Evolutionary conservation across 2,888 invertebrate species (phyloP).

Genomic region (Glyphotaelius pellucidus): DNA sequence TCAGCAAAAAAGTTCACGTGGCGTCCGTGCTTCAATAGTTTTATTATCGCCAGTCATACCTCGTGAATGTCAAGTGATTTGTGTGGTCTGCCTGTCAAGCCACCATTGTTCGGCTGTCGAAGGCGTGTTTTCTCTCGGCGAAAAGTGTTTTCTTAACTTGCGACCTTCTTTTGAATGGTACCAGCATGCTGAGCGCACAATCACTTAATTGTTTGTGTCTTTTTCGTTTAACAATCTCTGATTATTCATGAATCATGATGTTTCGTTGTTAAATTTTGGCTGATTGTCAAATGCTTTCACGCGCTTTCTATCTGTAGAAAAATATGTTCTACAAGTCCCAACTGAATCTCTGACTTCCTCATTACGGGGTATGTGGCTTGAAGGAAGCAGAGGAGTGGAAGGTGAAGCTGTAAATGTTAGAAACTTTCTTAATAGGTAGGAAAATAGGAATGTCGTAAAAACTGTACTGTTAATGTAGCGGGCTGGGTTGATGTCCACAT

Average conservation of each 20-base stretch:
- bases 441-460: no score
- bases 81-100: slow-evolving; percentile 10
- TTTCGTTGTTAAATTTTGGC: not conserved
- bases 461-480: no score
- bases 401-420: no score
- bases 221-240: not conserved
- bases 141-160: not conserved
- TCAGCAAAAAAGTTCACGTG: slow-evolving; percentile 2
- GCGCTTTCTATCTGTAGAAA: not conserved
- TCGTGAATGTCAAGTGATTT: slow-evolving; percentile 27
- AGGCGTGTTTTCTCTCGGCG: slow-evolving; percentile 15
- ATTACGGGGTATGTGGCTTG: no score
- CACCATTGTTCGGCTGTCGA: not conserved
- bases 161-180: not conserved
- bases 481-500: no score
- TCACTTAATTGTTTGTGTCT: not conserved
- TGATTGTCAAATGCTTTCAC: not conserved
- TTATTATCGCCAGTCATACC: slow-evolving; percentile 21
- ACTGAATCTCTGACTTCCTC: no score
- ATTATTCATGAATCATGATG: not conserved
- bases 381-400: no score
- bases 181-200: not conserved
- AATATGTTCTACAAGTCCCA: no score
- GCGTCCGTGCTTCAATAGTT: not conserved
- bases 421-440: no score